These are phyloP conservation scores for Onthophagus taurus DNA, from an alignment of 1,140 invertebrate species.

Conservation along the genomic window DNA sequence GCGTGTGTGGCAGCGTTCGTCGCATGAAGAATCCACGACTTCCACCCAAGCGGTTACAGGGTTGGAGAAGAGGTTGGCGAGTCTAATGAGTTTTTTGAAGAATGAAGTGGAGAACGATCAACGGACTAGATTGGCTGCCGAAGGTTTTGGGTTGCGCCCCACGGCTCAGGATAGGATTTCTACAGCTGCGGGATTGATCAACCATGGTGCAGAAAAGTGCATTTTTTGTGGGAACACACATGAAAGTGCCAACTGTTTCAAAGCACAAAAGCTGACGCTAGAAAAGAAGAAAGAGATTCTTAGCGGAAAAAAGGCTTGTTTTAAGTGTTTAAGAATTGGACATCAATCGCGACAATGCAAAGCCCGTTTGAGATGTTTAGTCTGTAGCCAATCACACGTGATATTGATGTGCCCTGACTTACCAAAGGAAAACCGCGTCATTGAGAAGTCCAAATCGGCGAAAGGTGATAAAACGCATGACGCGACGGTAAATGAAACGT, in stretches of 20 bases:
- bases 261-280: not conserved
- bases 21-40: not conserved
- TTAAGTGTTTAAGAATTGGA: not conserved
- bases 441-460: too few relatives aligned
- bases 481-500: too few relatives aligned
- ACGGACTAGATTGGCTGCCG: not conserved
- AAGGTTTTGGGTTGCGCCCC: not conserved
- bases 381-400: not conserved
- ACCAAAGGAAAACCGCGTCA: not conserved
- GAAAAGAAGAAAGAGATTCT: not conserved
- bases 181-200: not conserved
- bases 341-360: not conserved
- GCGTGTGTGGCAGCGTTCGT: constrained; percentile 28
- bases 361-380: not conserved
- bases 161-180: not conserved
- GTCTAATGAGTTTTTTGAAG: not conserved
- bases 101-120: not conserved
- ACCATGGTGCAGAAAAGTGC: not conserved
- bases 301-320: not conserved
- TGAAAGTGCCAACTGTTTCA: not conserved
- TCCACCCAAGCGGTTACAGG: not conserved
- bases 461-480: not conserved
- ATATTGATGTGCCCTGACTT: not conserved
- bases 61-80: not conserved
- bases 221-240: not conserved